phyloP scores from a whole-genome alignment of 2,113 vertebrate species.

The Pseudopodoces humilis region DNA sequence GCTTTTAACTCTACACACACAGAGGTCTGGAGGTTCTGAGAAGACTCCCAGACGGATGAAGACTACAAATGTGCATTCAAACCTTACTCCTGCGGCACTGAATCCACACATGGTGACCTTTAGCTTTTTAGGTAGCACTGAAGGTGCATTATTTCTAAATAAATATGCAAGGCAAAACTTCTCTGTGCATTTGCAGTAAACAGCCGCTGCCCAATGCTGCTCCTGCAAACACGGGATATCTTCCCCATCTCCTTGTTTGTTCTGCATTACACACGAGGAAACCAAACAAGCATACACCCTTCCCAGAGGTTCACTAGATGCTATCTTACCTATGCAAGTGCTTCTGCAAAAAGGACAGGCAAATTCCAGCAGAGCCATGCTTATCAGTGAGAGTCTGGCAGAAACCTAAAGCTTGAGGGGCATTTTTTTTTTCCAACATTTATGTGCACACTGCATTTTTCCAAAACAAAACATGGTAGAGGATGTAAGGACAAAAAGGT shows the following conservation, averaged over 20 bases:
- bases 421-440: neutral
- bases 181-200: slow-evolving; percentile 16
- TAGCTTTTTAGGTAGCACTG: neutral
- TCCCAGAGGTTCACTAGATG: slow-evolving; percentile 56
- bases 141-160: neutral
- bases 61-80: neutral
- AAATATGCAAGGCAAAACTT: slow-evolving; percentile 39
- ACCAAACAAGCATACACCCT: slow-evolving; percentile 18
- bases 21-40: neutral
- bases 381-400: neutral
- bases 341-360: neutral
- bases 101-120: neutral
- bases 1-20: neutral
- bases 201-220: neutral
- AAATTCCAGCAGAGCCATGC: slow-evolving; percentile 15
- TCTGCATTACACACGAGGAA: slow-evolving; percentile 11
- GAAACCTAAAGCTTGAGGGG: slow-evolving; percentile 4
- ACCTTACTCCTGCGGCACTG: neutral
- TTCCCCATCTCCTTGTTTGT: slow-evolving; percentile 51
- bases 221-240: slow-evolving; percentile 39
- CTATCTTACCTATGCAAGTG: neutral
- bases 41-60: neutral
- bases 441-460: neutral
- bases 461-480: neutral
- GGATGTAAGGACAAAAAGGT: neutral